Conservation (phyloP, 1,140 invertebrate genomes). For the Cephus cinctus region DNA sequence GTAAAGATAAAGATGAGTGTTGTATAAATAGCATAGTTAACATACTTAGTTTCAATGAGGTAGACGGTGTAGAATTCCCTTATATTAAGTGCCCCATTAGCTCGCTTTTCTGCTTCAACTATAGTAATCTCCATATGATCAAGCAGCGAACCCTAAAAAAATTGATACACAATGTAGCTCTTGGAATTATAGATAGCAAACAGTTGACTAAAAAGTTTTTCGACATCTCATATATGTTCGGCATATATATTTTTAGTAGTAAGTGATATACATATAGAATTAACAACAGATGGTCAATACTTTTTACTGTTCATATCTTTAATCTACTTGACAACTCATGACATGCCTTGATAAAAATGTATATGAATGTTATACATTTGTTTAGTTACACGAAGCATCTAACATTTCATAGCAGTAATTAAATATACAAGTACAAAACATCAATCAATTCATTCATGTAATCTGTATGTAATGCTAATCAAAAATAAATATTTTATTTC, state of each 20-base stretch:
- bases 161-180: too few relatives aligned
- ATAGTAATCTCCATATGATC: constrained; percentile 81
- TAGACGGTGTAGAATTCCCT: constrained; percentile 83
- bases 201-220: not conserved
- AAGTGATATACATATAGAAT: not conserved
- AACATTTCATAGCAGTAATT: too few relatives aligned
- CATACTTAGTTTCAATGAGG: constrained; percentile 79
- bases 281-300: too few relatives aligned
- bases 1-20: not conserved
- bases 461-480: too few relatives aligned
- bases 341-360: too few relatives aligned
- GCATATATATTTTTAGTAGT: not conserved
- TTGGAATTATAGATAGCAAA: constrained; percentile 3
- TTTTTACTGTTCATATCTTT: constrained; percentile 4
- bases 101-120: constrained; percentile 80
- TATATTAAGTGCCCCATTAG: constrained; percentile 75
- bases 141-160: constrained; percentile 67
- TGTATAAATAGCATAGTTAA: constrained; percentile 28
- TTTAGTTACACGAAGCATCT: too few relatives aligned
- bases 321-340: not conserved
- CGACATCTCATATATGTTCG: not conserved
- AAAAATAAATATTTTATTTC: too few relatives aligned
- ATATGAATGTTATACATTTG: too few relatives aligned
- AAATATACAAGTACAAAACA: too few relatives aligned
- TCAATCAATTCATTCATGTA: too few relatives aligned